A percentile compares a stretch with the other conserved stretches of the same genome.
Evolutionary conservation across 1,140 invertebrate species (phyloP).

Genomic region (Solenopsis invicta): DNA sequence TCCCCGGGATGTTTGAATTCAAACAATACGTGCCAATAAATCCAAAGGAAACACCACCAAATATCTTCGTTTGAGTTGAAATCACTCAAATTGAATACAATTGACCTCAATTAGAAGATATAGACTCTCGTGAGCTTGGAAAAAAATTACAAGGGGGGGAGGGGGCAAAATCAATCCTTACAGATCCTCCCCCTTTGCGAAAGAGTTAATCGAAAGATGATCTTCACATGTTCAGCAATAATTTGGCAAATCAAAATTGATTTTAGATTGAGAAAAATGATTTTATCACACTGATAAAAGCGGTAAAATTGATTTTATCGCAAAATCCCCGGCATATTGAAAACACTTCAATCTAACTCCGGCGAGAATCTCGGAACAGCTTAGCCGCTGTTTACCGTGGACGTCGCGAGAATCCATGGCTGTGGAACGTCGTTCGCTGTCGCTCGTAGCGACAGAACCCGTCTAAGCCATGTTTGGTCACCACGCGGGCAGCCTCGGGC

Average conservation of each 20-base stretch:
- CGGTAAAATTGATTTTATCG: background rate
- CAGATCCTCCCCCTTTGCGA: too few relatives aligned
- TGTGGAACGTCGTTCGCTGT: background rate
- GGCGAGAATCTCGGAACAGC: background rate
- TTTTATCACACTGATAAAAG: background rate
- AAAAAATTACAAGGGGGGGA: too few relatives aligned
- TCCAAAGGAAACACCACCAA: too few relatives aligned
- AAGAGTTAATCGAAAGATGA: background rate
- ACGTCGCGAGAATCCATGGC: slow-evolving; percentile 15
- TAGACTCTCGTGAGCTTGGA: too few relatives aligned
- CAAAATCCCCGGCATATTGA: background rate
- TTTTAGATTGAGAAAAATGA: background rate
- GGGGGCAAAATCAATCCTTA: too few relatives aligned
- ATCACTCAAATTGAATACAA: too few relatives aligned
- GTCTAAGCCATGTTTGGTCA: slow-evolving; percentile 69
- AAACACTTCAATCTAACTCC: background rate
- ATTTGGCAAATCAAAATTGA: too few relatives aligned
- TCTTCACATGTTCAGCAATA: background rate
- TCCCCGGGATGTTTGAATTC: too few relatives aligned
- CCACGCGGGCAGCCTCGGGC: slow-evolving; percentile 30
- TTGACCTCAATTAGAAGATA: too few relatives aligned
- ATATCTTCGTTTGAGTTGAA: too few relatives aligned
- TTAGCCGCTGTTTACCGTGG: slow-evolving; percentile 30
- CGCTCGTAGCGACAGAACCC: slow-evolving; percentile 35
- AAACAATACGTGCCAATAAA: too few relatives aligned